phyloP scores from a whole-genome alignment of 2,888 invertebrate genomes.

The Amblyteles armatorius region DNA sequence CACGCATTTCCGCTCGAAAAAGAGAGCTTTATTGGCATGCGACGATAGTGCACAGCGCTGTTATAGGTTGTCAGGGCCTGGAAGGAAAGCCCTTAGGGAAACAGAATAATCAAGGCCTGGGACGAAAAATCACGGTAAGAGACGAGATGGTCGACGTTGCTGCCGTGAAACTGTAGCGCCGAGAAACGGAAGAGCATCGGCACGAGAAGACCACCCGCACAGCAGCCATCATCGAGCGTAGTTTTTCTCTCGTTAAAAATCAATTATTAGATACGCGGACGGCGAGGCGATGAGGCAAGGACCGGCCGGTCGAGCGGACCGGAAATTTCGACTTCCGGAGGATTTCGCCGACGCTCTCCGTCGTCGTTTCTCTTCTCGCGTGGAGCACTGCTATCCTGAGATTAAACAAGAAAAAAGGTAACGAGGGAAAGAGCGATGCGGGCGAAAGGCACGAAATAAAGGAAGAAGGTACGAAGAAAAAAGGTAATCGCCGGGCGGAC shows the following conservation, averaged over 20 bases:
- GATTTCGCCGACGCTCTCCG: conserved; percentile 37
- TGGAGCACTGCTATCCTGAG: conserved; percentile 42
- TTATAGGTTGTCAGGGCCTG: background rate
- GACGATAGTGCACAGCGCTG: background rate
- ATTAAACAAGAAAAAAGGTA: conserved; percentile 41
- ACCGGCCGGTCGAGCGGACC: conserved; percentile 45
- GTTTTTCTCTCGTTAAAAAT: conserved; percentile 66
- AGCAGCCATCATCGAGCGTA: conserved; percentile 39
- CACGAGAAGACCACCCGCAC: conserved; percentile 42
- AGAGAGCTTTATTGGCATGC: too few species aligned
- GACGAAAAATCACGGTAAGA: conserved; percentile 51
- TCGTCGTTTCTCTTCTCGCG: conserved; percentile 8
- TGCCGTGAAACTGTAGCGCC: conserved; percentile 32
- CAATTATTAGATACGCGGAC: conserved; percentile 68
- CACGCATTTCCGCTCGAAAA: too few species aligned
- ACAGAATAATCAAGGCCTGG: background rate
- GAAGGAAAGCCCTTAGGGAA: background rate
- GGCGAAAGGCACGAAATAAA: conserved; percentile 20
- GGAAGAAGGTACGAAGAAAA: conserved; percentile 24
- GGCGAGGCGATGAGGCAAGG: conserved; percentile 35
- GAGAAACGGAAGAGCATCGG: conserved; percentile 46
- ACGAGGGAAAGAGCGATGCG: conserved; percentile 41
- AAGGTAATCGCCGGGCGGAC: background rate
- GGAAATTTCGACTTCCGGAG: conserved; percentile 67
- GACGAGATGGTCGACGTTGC: conserved; percentile 23